Percentiles rank a stretch among this genome's conserved stretches.
Evolutionary conservation across 2,888 invertebrate species (phyloP).

Genomic region (Cordylochernes scorpioides): DNA sequence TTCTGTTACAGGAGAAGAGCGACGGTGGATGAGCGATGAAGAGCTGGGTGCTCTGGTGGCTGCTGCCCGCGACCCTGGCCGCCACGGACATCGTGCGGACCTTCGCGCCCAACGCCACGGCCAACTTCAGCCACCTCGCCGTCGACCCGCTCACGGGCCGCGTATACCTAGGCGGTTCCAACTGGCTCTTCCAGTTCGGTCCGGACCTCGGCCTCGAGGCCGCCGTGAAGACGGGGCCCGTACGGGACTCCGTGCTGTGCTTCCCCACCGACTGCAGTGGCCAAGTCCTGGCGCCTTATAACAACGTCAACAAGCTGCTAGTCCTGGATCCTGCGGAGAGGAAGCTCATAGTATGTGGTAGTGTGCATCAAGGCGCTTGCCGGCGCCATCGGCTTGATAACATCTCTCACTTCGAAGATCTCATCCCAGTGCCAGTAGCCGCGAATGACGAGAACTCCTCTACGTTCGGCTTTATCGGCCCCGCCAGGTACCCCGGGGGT

Average conservation of each 20-base stretch:
- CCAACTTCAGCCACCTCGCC: slow-evolving; percentile 25
- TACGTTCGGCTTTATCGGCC: slow-evolving; percentile 72
- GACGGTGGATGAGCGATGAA: too few relatives aligned
- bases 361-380: slow-evolving; percentile 65
- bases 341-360: slow-evolving; percentile 61
- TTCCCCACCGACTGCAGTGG: slow-evolving; percentile 53
- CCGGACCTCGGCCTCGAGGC: slow-evolving; percentile 40
- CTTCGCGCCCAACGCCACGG: slow-evolving; percentile 14
- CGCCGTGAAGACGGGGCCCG: slow-evolving; percentile 48
- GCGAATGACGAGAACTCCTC: slow-evolving; percentile 73
- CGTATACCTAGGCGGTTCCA: slow-evolving; percentile 59
- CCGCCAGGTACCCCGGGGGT: slow-evolving; percentile 35
- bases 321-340: slow-evolving; percentile 52
- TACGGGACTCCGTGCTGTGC: slow-evolving; percentile 61
- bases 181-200: slow-evolving; percentile 57
- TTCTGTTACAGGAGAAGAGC: too few relatives aligned
- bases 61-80: too few relatives aligned
- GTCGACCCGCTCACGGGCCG: slow-evolving; percentile 28
- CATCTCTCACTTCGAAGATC: slow-evolving; percentile 43
- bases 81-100: too few relatives aligned
- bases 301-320: slow-evolving; percentile 65
- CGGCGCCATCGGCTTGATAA: slow-evolving; percentile 52
- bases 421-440: slow-evolving; percentile 54
- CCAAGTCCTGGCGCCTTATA: slow-evolving; percentile 33
- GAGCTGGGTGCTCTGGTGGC: too few relatives aligned